Evolutionary conservation across 2,888 invertebrate genomes (phyloP), one percentile per base, ranked within the genome.

Genomic region (Caradrina kadenii): DNA sequence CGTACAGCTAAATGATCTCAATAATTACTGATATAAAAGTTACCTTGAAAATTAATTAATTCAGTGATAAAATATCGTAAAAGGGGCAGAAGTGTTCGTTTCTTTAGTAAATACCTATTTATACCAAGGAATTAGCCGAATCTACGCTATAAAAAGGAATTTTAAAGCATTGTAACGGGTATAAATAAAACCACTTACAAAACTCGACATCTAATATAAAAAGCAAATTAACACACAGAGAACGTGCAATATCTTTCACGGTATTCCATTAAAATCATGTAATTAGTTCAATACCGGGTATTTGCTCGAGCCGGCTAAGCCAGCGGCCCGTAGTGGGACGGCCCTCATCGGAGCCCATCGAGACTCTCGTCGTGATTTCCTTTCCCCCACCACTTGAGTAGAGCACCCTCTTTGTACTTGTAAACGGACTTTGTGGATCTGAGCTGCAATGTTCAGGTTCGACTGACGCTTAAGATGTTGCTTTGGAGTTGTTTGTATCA

Each of bases 331-430:
- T 42, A 15, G 77, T 67, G 61, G 13, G 48, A 49, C 49, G 50
- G 21, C n/a, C 45, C 63, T 63, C 60, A 81, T 80, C 83, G 80
- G 74, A 84, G 73, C 82, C 85, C 84, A 86, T 90, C 86, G 86
- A 88, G 76, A 76, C 76, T 85, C 79, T 83, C 68, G 69, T 83
- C 65, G 54, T 56, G 86, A 86, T 84, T 86, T 77, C 74, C 80
- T 76, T 21, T 80, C 81, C 79, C 80, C 76, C 82, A 71, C 71
- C 84, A 79, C 88, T 88, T 71, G 69, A 82, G 50, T 65, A 58
- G 74, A 88, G 85, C 78, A 82, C 86, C 53, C 87, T 87, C 79
- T 64, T 70, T 82, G 54, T 66, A 62, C 68, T 82, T 84, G 84
- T 86, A 85, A 86, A 82, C 69, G 67, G 62, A 69, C 70, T 76